phyloP scores from a whole-genome alignment of 2,797 vertebrate genomes.

The Sebastolobus altivelis region DNA sequence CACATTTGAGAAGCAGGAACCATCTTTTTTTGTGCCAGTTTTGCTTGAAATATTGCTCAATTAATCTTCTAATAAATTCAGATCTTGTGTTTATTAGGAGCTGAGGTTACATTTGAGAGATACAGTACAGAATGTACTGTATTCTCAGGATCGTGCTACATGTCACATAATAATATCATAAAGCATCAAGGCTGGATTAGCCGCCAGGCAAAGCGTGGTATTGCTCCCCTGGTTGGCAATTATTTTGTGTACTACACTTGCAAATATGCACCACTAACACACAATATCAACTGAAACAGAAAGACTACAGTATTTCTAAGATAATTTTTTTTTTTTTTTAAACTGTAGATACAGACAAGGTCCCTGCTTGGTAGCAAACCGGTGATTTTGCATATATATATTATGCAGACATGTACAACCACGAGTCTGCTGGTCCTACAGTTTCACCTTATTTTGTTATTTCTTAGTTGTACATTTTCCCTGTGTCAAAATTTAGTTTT shows the following conservation, averaged over 20 bases:
- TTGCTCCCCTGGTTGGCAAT: neutral
- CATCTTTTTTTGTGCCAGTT: neutral
- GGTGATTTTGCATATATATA: neutral
- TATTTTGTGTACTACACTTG: conserved; percentile 12
- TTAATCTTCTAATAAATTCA: neutral
- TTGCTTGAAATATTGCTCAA: too few species aligned
- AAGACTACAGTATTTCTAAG: neutral
- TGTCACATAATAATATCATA: neutral
- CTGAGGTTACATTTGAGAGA: neutral
- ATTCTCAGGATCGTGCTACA: neutral
- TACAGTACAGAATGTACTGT: neutral
- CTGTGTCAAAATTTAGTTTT: neutral
- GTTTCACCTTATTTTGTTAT: too few species aligned
- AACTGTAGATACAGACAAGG: neutral
- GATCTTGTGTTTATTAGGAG: neutral
- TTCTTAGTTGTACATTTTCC: too few species aligned
- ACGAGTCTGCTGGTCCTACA: too few species aligned
- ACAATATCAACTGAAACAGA: neutral
- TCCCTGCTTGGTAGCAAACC: neutral
- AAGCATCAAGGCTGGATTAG: conserved; percentile 13
- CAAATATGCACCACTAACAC: neutral
- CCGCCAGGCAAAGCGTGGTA: neutral
- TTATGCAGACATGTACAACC: neutral
- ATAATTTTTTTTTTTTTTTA: neutral
- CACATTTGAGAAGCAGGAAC: neutral